Base-by-base conservation (phyloP, 1,140 invertebrate genomes). In the Latrodectus geometricus region DNA sequence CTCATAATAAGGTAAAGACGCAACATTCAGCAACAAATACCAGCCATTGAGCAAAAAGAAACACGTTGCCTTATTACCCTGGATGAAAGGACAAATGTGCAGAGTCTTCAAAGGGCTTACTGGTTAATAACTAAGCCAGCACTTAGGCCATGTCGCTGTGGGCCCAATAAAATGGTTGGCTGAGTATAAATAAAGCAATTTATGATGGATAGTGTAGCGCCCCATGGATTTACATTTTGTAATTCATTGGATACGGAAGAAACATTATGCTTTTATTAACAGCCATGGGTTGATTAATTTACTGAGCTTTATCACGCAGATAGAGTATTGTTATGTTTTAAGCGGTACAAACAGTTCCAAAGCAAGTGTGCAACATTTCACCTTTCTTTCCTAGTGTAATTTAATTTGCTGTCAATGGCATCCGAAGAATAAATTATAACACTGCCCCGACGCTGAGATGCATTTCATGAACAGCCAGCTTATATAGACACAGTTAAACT, bases 21-120 rank as follows among this genome's bases (percentile, higher is more conserved):
- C 56, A 68, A 54, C 75, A 35, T 35, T 66, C 76, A 15, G 61
- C 65, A 78, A 48, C 20, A 76, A 20, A 76, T 54, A 76, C 50
- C 72, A 23, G 2, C n/a, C 17, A 68, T 61, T 9, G 61, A 78
- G 49, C 35, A 78, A 56, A 66, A 8, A 48, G 74, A 20, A 8
- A 76, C n/a, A 61, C 11, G 54, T 61, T 61, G 54, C 54, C 54
- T 61, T 61, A 61, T 61, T 61, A 61, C 54, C 17, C 35, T 8
- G 54, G 11, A 11, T 61, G 54, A 61, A 61, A 61, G 17, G 54
- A 61, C 54, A 61, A 61, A 14, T 14, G 17, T 35, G 35, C 35
- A 11, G 54, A 17, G 11, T 8, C 54, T 61, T 61, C 3, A 11
- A 17, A 17, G 11, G 11, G 17, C 11, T 61, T 61, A 61, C 54